Conservation (phyloP, 1,140 invertebrate species). For the Mactra quadrangularis region DNA sequence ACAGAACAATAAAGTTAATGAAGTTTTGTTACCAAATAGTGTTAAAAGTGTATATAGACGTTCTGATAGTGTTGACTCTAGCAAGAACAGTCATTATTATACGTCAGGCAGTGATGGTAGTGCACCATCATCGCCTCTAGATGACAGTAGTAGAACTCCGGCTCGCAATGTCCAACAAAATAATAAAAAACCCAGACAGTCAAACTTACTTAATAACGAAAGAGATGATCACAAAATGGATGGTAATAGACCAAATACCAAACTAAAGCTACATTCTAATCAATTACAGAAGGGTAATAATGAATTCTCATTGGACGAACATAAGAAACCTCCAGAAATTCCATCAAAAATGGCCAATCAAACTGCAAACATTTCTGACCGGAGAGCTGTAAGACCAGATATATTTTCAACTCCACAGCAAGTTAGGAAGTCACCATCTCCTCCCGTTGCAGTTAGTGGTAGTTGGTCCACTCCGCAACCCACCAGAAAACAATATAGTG, state of each 20-base stretch:
- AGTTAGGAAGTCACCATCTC: slow-evolving; percentile 32
- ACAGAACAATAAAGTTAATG: background rate
- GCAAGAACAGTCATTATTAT: slow-evolving; percentile 47
- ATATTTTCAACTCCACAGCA: slow-evolving; percentile 49
- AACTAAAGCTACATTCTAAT: slow-evolving; percentile 53
- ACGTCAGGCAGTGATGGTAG: slow-evolving; percentile 51
- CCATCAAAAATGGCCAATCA: slow-evolving; percentile 40
- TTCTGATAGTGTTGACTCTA: slow-evolving; percentile 54
- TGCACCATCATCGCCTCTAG: slow-evolving; percentile 41
- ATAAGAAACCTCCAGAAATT: background rate
- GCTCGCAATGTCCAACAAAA: background rate
- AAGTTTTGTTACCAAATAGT: background rate
- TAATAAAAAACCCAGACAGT: slow-evolving; percentile 13
- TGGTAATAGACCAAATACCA: slow-evolving; percentile 25
- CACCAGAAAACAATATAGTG: slow-evolving; percentile 52
- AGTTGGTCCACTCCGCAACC: slow-evolving; percentile 67
- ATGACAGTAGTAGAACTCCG: background rate
- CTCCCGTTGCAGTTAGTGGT: background rate
- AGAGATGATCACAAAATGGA: slow-evolving; percentile 23
- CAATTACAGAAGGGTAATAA: slow-evolving; percentile 31
- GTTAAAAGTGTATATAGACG: slow-evolving; percentile 26
- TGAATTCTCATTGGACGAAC: background rate
- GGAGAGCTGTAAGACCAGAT: slow-evolving; percentile 8
- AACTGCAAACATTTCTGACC: slow-evolving; percentile 13
- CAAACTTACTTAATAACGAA: slow-evolving; percentile 46